These are phyloP conservation scores for Tetranychus piercei DNA, from an alignment of 2,888 invertebrate genomes.

Conservation along the genomic window DNA sequence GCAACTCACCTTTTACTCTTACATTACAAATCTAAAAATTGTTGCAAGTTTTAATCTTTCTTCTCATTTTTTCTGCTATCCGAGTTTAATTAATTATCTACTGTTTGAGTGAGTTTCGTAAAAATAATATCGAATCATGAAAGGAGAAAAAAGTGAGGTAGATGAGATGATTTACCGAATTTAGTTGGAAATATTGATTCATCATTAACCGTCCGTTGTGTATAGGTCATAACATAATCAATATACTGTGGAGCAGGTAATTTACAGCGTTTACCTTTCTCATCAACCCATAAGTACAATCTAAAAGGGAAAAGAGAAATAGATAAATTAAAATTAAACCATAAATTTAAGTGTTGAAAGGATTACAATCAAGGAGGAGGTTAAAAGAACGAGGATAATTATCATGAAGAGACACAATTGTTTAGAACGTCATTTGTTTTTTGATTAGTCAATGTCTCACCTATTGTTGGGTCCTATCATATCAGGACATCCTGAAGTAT, in stretches of 20 bases:
- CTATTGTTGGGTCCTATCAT: constrained; percentile 90
- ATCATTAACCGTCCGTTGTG: constrained; percentile 88
- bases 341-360: neutral
- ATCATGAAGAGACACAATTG: neutral
- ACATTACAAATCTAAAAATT: neutral
- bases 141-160: neutral
- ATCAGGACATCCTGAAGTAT: constrained; percentile 78
- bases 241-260: constrained; percentile 94
- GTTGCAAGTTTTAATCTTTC: neutral
- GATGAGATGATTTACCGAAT: constrained; percentile 44
- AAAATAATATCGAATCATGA: neutral
- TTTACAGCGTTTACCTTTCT: constrained; percentile 92
- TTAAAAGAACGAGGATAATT: neutral
- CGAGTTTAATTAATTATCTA: neutral
- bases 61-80: neutral
- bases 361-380: neutral
- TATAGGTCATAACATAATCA: constrained; percentile 96
- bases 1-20: neutral
- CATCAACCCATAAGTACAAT: constrained; percentile 85
- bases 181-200: constrained; percentile 94
- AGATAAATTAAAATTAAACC: neutral
- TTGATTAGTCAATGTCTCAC: constrained; percentile 37
- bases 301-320: constrained; percentile 4
- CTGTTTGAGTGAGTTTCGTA: neutral
- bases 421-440: neutral